Evolutionary conservation across 2,113 vertebrate genomes (phyloP).

Genomic region (Galemys pyrenaicus): DNA sequence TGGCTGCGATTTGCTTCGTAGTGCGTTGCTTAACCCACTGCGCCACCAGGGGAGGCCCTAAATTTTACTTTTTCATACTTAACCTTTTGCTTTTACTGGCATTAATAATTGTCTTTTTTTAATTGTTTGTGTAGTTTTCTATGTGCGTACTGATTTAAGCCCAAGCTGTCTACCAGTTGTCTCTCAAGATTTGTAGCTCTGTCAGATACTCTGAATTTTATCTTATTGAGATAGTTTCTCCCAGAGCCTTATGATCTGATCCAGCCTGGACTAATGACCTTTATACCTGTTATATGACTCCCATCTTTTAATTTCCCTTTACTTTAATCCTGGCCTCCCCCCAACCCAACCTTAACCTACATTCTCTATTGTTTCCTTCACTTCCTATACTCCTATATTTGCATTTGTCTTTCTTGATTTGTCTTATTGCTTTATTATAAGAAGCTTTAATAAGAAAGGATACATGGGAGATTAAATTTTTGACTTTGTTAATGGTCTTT

Average conservation of each 20-base stretch:
- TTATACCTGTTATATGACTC: background rate
- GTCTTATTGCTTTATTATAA: background rate
- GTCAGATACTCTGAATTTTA: background rate
- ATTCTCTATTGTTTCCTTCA: background rate
- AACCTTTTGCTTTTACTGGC: background rate
- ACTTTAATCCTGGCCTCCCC: background rate
- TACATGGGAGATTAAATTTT: background rate
- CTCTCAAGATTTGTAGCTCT: background rate
- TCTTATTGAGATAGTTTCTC: slow-evolving; percentile 26
- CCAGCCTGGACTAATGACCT: background rate
- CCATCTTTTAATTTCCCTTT: background rate
- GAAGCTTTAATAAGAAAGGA: background rate
- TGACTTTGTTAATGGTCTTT: background rate
- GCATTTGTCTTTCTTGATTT: background rate
- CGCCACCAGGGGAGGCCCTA: too few species aligned
- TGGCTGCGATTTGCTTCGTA: too few species aligned
- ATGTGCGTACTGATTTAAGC: background rate
- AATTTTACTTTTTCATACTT: background rate
- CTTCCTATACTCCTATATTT: slow-evolving; percentile 1
- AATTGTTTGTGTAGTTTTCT: background rate
- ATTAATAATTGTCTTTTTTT: slow-evolving; percentile 25
- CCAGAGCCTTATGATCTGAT: background rate
- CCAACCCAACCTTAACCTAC: background rate
- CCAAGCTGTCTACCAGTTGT: background rate
- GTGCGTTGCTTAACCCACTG: too few species aligned